Conservation (phyloP, 1,140 invertebrate species). For the Drosophila littoralis region DNA sequence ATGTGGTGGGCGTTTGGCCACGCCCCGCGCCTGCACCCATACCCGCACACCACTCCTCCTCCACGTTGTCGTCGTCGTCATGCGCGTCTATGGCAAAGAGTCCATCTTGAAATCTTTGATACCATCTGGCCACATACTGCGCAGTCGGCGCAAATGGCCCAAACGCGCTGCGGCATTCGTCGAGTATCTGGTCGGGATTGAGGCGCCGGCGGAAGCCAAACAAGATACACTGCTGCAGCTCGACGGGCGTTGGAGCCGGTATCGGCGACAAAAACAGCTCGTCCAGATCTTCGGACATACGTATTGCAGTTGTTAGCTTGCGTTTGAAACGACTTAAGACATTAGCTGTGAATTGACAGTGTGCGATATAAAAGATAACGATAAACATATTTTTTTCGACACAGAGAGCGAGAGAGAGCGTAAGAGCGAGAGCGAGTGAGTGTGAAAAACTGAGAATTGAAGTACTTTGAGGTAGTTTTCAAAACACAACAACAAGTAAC, state of each 20-base stretch:
- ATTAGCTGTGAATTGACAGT: conserved; percentile 62
- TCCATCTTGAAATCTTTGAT: conserved; percentile 71
- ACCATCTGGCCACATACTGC: conserved; percentile 70
- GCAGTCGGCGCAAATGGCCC: conserved; percentile 70
- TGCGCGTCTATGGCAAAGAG: conserved; percentile 58
- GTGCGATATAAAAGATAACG: conserved; percentile 30
- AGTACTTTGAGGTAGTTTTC: conserved; percentile 33
- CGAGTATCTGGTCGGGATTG: conserved; percentile 66
- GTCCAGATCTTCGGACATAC: conserved; percentile 76
- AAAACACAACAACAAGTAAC: conserved; percentile 32
- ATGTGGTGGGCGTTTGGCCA: conserved; percentile 68
- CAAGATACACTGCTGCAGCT: conserved; percentile 74
- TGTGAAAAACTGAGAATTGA: conserved; percentile 4
- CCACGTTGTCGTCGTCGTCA: conserved; percentile 51
- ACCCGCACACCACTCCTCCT: conserved; percentile 38
- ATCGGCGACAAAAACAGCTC: conserved; percentile 72
- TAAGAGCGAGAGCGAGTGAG: background rate
- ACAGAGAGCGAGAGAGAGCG: conserved; percentile 5
- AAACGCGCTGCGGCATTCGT: conserved; percentile 69
- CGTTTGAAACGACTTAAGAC: conserved; percentile 72
- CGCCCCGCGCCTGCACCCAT: conserved; percentile 16
- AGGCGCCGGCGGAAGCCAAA: conserved; percentile 73
- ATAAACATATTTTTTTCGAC: conserved; percentile 27
- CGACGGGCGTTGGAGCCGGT: conserved; percentile 64
- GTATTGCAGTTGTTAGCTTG: conserved; percentile 42